Percentiles rank a stretch among this genome's conserved stretches.
phyloP scores from a whole-genome alignment of 1,140 invertebrate species.

The Aplysia californica region DNA sequence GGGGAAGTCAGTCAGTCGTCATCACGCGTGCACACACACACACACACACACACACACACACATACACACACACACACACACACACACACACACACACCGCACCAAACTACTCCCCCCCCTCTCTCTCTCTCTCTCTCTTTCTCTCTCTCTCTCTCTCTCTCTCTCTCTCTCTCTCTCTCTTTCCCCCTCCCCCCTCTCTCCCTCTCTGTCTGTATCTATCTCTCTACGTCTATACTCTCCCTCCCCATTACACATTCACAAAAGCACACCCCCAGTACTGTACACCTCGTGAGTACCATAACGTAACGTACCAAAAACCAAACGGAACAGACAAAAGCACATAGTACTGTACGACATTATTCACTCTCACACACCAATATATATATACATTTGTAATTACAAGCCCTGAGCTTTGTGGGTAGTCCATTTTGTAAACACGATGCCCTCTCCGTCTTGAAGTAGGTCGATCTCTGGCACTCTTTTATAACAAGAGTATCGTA shows the following conservation, averaged over 20 bases:
- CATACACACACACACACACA: too few relatives aligned
- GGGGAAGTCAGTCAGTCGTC: too few relatives aligned
- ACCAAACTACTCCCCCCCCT: slow-evolving; percentile 1
- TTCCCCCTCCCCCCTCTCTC: background rate
- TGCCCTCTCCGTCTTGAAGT: too few relatives aligned
- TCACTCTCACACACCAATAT: slow-evolving; percentile 46
- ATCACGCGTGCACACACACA: too few relatives aligned
- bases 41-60: too few relatives aligned
- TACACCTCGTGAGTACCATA: background rate
- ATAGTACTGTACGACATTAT: slow-evolving; percentile 36
- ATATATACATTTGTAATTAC: background rate
- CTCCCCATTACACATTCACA: background rate
- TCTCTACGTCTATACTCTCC: background rate
- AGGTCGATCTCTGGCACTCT: too few relatives aligned
- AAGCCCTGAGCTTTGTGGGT: background rate
- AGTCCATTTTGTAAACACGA: too few relatives aligned
- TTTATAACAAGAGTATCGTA: too few relatives aligned
- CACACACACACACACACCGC: too few relatives aligned
- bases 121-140: slow-evolving; percentile 5
- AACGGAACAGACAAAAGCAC: slow-evolving; percentile 51
- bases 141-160: slow-evolving; percentile 9
- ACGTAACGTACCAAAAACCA: background rate
- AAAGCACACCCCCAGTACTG: background rate
- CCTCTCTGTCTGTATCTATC: background rate
- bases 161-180: slow-evolving; percentile 8